Evolutionary conservation across 1,140 invertebrate genomes (phyloP).

Genomic region (Geopemphigus sp.): DNA sequence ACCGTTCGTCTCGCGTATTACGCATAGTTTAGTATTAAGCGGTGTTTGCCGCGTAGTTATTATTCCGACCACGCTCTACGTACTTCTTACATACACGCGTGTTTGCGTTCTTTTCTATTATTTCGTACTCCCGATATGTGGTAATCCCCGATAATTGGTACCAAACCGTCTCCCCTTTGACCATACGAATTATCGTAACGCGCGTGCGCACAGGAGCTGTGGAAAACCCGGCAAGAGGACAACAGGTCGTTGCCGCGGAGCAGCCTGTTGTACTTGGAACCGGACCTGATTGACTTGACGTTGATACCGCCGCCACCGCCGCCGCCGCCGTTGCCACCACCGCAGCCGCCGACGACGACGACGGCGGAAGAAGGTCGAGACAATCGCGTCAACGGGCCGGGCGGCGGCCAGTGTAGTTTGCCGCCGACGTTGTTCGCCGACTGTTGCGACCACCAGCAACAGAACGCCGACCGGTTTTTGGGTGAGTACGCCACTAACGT

Average conservation of each 20-base stretch:
- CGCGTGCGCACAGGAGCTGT: slow-evolving; percentile 54
- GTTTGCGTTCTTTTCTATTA: no score
- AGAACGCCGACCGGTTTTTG: slow-evolving; percentile 18
- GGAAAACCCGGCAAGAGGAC: slow-evolving; percentile 56
- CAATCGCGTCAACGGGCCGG: slow-evolving; percentile 11
- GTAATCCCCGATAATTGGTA: no score
- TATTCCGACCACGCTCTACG: no score
- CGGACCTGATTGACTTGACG: slow-evolving; percentile 87
- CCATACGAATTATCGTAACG: no score
- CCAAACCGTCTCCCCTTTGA: not conserved
- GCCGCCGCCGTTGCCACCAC: no score
- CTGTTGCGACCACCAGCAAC: slow-evolving; percentile 26
- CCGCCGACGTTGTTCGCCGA: slow-evolving; percentile 34
- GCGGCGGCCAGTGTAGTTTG: slow-evolving; percentile 11
- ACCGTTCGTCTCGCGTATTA: no score
- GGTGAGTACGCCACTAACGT: not conserved
- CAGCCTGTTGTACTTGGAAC: slow-evolving; percentile 71
- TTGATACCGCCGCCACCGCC: slow-evolving; percentile 83
- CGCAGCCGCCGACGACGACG: no score
- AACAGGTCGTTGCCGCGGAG: slow-evolving; percentile 58
- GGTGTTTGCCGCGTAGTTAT: no score
- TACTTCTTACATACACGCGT: no score
- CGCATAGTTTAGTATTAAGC: no score
- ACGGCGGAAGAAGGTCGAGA: not conserved
- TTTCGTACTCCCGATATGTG: no score